Conservation (phyloP, 2,888 invertebrate genomes). For the Pardosa pseudoannulata region DNA sequence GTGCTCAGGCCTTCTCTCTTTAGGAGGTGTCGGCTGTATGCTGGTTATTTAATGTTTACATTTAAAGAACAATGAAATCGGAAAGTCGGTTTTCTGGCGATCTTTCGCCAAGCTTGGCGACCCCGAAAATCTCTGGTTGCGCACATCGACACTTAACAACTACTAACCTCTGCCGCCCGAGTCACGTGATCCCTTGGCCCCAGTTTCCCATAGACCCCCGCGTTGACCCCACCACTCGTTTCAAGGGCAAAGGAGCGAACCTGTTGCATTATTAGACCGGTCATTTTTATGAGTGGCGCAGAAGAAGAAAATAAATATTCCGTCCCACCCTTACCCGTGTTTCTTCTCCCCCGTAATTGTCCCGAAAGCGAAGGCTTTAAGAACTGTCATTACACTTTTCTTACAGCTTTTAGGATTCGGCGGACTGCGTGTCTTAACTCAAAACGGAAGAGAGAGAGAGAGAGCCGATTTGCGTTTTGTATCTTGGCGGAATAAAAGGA, state of each 20-base stretch:
- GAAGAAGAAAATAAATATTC: no score
- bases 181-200: constrained; percentile 69
- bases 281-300: constrained; percentile 47
- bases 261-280: constrained; percentile 56
- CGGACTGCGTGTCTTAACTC: background rate
- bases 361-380: constrained; percentile 27
- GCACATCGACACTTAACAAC: constrained; percentile 64
- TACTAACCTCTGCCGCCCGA: constrained; percentile 59
- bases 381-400: constrained; percentile 44
- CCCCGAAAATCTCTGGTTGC: background rate
- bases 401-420: constrained; percentile 19
- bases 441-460: constrained; percentile 35
- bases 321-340: constrained; percentile 21
- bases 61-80: no score
- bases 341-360: constrained; percentile 39
- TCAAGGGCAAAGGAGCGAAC: constrained; percentile 31
- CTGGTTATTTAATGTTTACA: no score
- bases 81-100: no score
- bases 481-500: background rate
- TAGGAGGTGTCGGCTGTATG: no score
- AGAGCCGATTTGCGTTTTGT: background rate
- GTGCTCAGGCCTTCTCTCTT: no score
- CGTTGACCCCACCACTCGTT: constrained; percentile 36
- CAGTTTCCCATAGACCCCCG: constrained; percentile 70
- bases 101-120: constrained; percentile 18